Base-by-base conservation (phyloP, 2,888 invertebrate genomes). In the Rhimphoctona megacephalus region DNA sequence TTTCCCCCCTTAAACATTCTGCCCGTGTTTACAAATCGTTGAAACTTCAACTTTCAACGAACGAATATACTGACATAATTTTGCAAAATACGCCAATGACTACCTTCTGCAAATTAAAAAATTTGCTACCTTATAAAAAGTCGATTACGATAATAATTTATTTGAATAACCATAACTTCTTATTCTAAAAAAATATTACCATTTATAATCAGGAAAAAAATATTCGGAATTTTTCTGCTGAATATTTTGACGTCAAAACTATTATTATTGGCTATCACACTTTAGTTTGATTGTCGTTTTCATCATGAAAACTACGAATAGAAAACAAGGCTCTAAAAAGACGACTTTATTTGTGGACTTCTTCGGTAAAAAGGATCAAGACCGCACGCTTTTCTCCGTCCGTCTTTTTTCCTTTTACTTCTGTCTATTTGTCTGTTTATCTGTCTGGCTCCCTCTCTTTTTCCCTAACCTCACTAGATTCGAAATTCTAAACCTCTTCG, bases 401-500 rank as follows among this genome's bases (percentile, higher is more conserved):
- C 54, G 61, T 7, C 17, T 61, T 61, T 61, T 61, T 30, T 17
- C 61, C 17, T 30, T 30, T 1, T 17, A 30, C 61, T 61, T 30
- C 3, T 61, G 61, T 61, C 61, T 30, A 67, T 39, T 67, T 73
- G 64, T 64, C 11, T 61, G 25, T 22, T 61, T 33, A 49, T 39
- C 25, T 77, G 39, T 77, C 64, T 61, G 46, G 46, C 36, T 67
- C 39, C 25, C 25, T 67, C 22, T 25, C 25, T 61, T 36, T 52
- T 30, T 19, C 5, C 25, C 17, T 54, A 49, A 33, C 49, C 46
- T 72, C 22, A 43, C 36, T 46, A 43, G 33, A 61, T 81, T 33
- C 57, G 73, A 77, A 76, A 81, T 66, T 77, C 64, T 43, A 81
- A 81, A 54, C 66, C 67, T 54, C 67, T 66, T 67, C 61, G 57